A percentile compares a stretch with the other conserved stretches of the same genome.
phyloP scores from a whole-genome alignment of 2,113 vertebrate genomes.

The Theristicus caerulescens region DNA sequence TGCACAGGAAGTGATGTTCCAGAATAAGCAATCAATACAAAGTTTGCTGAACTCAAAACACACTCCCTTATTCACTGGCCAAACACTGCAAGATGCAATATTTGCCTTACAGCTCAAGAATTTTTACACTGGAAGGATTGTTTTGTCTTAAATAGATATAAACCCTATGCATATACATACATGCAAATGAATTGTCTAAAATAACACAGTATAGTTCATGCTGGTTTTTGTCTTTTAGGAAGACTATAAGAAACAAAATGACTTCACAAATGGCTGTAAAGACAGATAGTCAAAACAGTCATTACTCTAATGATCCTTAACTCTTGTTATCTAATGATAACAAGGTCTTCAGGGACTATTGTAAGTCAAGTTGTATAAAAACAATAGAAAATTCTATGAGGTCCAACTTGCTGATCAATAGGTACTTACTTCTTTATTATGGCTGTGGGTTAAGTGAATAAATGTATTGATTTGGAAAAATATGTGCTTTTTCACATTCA shows the following conservation, averaged over 20 bases:
- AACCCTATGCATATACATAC: not conserved
- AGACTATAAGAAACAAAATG: not conserved
- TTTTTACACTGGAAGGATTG: not conserved
- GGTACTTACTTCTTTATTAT: not conserved
- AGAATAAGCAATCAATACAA: not conserved
- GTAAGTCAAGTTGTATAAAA: not conserved
- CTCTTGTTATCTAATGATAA: not conserved
- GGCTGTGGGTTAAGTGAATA: not conserved
- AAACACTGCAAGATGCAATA: not conserved
- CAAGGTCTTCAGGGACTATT: not conserved
- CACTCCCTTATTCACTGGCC: not conserved
- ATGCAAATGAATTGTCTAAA: not conserved
- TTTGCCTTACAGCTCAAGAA: not conserved
- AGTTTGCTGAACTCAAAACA: not conserved
- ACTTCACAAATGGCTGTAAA: not conserved
- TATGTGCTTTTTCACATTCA: not conserved
- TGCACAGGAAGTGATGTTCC: not conserved
- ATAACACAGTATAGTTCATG: not conserved
- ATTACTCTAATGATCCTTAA: not conserved
- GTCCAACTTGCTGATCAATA: not conserved
- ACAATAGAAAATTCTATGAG: not conserved
- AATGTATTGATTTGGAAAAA: not conserved
- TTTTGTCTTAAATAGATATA: not conserved
- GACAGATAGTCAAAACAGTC: not conserved
- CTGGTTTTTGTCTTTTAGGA: not conserved